Conservation (phyloP, 2,888 invertebrate species). For the Nemotelus pantherinus region DNA sequence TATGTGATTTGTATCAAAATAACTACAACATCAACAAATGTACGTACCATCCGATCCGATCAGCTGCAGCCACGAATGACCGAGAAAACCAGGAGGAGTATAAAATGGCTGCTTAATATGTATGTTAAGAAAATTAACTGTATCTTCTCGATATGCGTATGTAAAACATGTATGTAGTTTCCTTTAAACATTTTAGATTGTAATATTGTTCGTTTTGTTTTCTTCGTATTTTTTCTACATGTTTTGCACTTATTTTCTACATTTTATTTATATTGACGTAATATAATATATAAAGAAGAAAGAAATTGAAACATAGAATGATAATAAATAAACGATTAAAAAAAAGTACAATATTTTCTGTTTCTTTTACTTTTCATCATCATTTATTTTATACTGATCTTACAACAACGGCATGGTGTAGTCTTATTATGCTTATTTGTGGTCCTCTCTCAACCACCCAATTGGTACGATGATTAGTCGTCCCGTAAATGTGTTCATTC, state of each 20-base stretch:
- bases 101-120: background rate
- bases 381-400: background rate
- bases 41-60: too few relatives aligned
- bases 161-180: background rate
- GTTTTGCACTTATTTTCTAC: slow-evolving; percentile 37
- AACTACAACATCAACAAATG: background rate
- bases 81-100: background rate
- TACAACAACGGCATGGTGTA: too few relatives aligned
- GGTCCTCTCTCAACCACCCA: too few relatives aligned
- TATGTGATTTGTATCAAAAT: background rate
- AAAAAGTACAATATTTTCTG: slow-evolving; percentile 18
- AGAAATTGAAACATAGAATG: slow-evolving; percentile 31
- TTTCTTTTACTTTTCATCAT: slow-evolving; percentile 13
- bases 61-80: background rate
- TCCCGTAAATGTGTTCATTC: too few relatives aligned
- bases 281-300: slow-evolving; percentile 35
- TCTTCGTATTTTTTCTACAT: slow-evolving; percentile 7
- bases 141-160: background rate
- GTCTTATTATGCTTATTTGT: too few relatives aligned
- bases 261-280: slow-evolving; percentile 36
- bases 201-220: slow-evolving; percentile 38
- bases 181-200: background rate
- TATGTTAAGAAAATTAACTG: background rate
- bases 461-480: too few relatives aligned
- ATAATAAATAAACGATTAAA: slow-evolving; percentile 39